These are phyloP conservation scores for Alouatta palliata DNA, from an alignment of 2,113 vertebrate genomes.

Conservation along the genomic window DNA sequence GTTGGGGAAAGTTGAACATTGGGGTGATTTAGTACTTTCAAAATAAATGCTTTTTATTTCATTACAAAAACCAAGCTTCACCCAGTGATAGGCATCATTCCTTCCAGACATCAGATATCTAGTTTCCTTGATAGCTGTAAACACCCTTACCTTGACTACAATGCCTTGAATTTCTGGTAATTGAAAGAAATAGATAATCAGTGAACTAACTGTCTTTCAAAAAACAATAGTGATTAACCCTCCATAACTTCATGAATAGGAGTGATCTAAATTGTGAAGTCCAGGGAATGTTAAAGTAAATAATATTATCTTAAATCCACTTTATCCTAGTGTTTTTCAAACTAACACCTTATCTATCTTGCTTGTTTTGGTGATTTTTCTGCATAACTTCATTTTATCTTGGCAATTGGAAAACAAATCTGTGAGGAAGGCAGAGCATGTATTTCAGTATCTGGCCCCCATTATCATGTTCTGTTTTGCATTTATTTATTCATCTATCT, in stretches of 20 bases:
- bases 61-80: neutral
- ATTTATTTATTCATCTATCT: neutral
- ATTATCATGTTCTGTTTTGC: neutral
- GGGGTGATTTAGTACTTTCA: neutral
- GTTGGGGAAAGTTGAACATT: neutral
- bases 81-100: neutral
- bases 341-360: neutral
- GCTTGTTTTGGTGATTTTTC: neutral
- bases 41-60: neutral
- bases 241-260: neutral
- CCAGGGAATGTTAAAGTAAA: neutral
- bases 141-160: neutral
- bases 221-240: neutral
- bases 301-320: neutral
- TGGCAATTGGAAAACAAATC: neutral
- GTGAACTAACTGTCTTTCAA: neutral
- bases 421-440: neutral
- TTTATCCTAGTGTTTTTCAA: neutral
- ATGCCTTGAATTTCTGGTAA: neutral
- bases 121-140: neutral
- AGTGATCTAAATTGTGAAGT: neutral
- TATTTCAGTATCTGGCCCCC: neutral
- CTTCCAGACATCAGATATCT: neutral
- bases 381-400: neutral
- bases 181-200: neutral